Evolutionary conservation across 2,113 vertebrate species (phyloP).

Genomic region (Nycticorax nycticorax): DNA sequence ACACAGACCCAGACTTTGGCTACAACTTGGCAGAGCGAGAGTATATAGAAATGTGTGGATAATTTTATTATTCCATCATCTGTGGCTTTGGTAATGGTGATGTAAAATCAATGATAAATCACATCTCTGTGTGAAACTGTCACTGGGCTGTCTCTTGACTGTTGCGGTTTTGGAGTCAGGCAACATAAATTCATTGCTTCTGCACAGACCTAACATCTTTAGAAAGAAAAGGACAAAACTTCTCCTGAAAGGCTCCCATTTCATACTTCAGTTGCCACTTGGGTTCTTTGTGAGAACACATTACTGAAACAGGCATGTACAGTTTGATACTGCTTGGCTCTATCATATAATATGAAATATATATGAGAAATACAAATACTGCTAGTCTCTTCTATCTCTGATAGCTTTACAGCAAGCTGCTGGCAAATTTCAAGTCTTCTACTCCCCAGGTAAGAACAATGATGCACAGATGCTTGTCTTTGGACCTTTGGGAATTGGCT

Average conservation of each 20-base stretch:
- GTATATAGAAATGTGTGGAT: neutral
- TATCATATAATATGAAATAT: neutral
- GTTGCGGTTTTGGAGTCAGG: neutral
- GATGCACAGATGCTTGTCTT: neutral
- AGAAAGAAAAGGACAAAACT: neutral
- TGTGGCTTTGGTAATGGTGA: neutral
- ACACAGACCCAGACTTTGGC: neutral
- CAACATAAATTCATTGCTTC: neutral
- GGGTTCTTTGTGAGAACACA: neutral
- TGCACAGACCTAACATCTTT: neutral
- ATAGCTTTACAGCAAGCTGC: neutral
- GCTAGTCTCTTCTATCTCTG: neutral
- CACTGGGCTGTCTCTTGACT: neutral
- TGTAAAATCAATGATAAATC: slow-evolving; percentile 24
- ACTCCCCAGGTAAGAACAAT: neutral
- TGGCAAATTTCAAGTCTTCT: neutral
- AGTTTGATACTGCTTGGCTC: neutral
- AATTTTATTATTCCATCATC: neutral
- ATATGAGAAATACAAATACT: neutral
- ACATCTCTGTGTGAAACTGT: slow-evolving; percentile 3
- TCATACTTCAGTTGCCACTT: neutral
- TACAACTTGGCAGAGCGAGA: neutral
- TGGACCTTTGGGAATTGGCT: neutral
- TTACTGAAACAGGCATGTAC: neutral
- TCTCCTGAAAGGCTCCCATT: neutral